phyloP scores from a whole-genome alignment of 2,797 vertebrate genomes.

The Macropus fuliginosus region DNA sequence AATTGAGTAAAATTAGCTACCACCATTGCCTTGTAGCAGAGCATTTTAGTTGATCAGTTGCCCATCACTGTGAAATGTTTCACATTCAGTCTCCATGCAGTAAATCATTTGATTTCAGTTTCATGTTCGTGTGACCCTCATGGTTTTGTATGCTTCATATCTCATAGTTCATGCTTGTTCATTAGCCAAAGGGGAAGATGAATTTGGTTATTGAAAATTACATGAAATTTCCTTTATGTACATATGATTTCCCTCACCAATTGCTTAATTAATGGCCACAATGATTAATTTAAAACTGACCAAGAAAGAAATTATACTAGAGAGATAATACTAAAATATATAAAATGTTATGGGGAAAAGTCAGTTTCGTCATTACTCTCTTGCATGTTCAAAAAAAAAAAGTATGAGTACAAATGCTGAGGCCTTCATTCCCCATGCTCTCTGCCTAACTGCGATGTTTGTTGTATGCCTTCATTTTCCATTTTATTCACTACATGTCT shows the following conservation, averaged over 20 bases:
- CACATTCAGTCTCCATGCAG: constrained; percentile 71
- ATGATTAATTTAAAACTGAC: neutral
- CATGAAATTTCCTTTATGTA: constrained; percentile 15
- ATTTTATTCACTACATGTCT: constrained; percentile 75
- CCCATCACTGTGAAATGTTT: constrained; percentile 86
- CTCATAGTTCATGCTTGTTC: constrained; percentile 63
- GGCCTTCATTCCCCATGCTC: constrained; percentile 68
- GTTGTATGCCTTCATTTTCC: constrained; percentile 70
- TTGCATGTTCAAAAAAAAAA: constrained; percentile 52
- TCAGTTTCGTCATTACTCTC: neutral
- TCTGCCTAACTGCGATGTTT: constrained; percentile 74
- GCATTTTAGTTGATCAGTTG: constrained; percentile 74
- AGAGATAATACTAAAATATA: neutral
- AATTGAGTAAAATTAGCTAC: constrained; percentile 55
- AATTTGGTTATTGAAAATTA: constrained; percentile 59
- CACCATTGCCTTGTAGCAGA: constrained; percentile 70
- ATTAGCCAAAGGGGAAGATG: constrained; percentile 21
- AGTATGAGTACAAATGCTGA: constrained; percentile 67
- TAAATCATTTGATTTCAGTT: constrained; percentile 73
- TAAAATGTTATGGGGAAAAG: constrained; percentile 37
- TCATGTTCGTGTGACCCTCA: constrained; percentile 74
- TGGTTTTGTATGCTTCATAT: constrained; percentile 73
- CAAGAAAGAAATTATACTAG: neutral
- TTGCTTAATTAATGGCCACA: neutral
- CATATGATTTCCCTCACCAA: neutral